Evolutionary conservation across 2,113 vertebrate genomes (phyloP).

Genomic region (Tylochromis polylepis): DNA sequence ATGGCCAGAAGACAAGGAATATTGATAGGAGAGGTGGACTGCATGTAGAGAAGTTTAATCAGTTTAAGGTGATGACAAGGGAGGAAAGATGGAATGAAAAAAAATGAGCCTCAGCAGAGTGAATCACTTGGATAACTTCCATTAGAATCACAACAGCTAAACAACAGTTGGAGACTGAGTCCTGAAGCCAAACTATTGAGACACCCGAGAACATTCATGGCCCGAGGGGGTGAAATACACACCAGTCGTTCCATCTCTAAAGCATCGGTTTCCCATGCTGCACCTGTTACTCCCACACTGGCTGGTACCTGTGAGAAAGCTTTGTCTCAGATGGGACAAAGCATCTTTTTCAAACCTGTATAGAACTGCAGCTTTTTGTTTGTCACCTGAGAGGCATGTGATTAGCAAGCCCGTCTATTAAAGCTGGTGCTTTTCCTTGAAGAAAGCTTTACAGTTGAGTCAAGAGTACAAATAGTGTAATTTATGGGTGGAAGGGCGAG

Average conservation of each 20-base stretch:
- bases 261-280: constrained; percentile 43
- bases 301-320: constrained; percentile 43
- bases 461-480: background rate
- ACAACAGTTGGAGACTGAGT: constrained; percentile 20
- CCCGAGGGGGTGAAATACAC: constrained; percentile 59
- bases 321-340: constrained; percentile 42
- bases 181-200: background rate
- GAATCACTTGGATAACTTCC: background rate
- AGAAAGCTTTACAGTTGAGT: background rate
- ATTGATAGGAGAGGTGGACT: background rate
- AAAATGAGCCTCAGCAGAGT: background rate
- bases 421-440: background rate
- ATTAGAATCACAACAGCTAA: constrained; percentile 1
- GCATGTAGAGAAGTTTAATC: background rate
- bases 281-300: constrained; percentile 54
- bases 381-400: constrained; percentile 46
- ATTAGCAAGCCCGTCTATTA: constrained; percentile 31
- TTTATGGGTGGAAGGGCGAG: background rate
- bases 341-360: constrained; percentile 19
- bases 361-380: constrained; percentile 38
- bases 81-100: background rate
- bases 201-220: constrained; percentile 42
- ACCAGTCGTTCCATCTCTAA: constrained; percentile 15
- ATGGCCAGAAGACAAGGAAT: background rate
- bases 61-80: background rate